Conservation (phyloP, 2,888 invertebrate genomes). For the Phytoseiulus persimilis region DNA sequence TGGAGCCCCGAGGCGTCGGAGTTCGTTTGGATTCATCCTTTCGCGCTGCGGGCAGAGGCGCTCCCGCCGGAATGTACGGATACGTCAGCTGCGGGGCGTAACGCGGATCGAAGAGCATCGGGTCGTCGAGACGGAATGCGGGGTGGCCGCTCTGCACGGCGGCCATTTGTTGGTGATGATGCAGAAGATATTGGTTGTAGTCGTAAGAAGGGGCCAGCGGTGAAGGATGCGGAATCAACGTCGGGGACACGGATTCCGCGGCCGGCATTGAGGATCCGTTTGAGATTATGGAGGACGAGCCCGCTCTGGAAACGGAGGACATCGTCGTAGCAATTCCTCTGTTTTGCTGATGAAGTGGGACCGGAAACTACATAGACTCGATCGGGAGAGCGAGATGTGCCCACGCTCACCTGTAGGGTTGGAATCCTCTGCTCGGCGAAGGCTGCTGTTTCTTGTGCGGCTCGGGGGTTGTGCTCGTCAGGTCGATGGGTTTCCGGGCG, state of each 20-base stretch:
- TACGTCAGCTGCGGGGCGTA: slow-evolving; percentile 13
- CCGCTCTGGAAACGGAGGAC: not conserved
- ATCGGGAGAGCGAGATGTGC: too few relatives aligned
- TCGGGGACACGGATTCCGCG: not conserved
- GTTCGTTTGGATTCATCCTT: not conserved
- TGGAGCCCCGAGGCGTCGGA: slow-evolving; percentile 25
- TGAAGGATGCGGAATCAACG: slow-evolving; percentile 27
- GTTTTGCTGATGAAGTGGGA: too few relatives aligned
- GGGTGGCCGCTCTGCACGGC: not conserved
- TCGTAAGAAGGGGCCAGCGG: slow-evolving; percentile 17
- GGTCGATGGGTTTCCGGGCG: slow-evolving; percentile 33
- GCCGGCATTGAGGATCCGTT: not conserved
- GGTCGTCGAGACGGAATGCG: slow-evolving; percentile 28
- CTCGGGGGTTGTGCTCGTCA: slow-evolving; percentile 32
- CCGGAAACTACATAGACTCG: too few relatives aligned
- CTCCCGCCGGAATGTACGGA: not conserved
- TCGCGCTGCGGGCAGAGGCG: too few relatives aligned
- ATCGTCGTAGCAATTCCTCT: not conserved
- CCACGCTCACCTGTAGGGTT: slow-evolving; percentile 19
- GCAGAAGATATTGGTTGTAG: slow-evolving; percentile 30
- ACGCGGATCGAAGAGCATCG: slow-evolving; percentile 32
- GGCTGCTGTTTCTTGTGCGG: slow-evolving; percentile 22
- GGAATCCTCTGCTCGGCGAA: slow-evolving; percentile 36
- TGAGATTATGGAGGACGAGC: slow-evolving; percentile 27
- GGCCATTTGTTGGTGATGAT: not conserved